Percentiles rank a stretch among this genome's conserved stretches.
These are phyloP conservation scores for Alectoris magna DNA, from an alignment of 2,797 vertebrate genomes.

Conservation along the genomic window DNA sequence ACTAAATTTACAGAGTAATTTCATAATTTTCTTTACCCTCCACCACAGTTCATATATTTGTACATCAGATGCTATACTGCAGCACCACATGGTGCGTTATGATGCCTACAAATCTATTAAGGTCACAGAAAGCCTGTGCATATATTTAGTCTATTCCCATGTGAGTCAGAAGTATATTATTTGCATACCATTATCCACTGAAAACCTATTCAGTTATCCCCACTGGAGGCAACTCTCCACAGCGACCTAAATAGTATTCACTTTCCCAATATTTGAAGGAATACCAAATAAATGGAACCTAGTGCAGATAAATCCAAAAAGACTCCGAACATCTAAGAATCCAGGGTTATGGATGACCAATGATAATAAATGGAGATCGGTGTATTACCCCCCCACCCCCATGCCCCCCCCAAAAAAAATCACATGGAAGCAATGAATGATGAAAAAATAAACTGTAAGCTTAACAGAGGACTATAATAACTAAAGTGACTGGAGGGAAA, in stretches of 20 bases:
- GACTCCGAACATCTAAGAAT: neutral
- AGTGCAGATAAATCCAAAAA: slow-evolving; percentile 25
- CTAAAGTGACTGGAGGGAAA: neutral
- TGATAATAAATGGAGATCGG: slow-evolving; percentile 19
- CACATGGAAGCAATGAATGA: neutral
- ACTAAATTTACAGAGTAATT: neutral
- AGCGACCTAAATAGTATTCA: slow-evolving; percentile 61
- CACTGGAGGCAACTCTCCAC: slow-evolving; percentile 50
- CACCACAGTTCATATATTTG: neutral
- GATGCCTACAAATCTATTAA: slow-evolving; percentile 51
- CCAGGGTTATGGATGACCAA: slow-evolving; percentile 28
- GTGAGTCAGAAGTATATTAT: slow-evolving; percentile 49
- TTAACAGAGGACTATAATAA: neutral
- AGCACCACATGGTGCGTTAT: slow-evolving; percentile 19
- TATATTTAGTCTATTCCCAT: slow-evolving; percentile 48
- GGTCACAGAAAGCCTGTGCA: slow-evolving; percentile 56
- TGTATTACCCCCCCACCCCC: neutral
- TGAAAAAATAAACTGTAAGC: slow-evolving; percentile 7
- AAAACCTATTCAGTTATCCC: slow-evolving; percentile 55
- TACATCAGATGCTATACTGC: neutral
- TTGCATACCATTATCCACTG: slow-evolving; percentile 65
- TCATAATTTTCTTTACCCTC: neutral
- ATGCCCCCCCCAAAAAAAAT: neutral
- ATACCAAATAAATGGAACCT: slow-evolving; percentile 44
- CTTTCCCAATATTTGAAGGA: slow-evolving; percentile 40